Base-by-base conservation (phyloP, 1,140 invertebrate species). In the Ceratina australensis region DNA sequence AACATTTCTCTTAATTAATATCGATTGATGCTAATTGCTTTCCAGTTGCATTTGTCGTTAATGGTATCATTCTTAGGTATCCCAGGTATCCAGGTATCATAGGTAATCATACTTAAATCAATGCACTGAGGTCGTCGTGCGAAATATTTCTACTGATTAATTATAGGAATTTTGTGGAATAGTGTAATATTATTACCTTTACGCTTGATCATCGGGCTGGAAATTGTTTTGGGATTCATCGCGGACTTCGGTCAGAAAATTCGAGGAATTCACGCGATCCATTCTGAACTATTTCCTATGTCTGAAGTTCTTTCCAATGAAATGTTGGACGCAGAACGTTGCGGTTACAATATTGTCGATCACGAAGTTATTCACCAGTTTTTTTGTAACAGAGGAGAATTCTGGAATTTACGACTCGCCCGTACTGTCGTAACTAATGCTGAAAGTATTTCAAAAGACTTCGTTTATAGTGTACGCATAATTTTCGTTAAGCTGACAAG, bases 181-280 rank as follows among this genome's bases (percentile, higher is more conserved):
- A 15, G 13, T 18, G 33, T 42, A 42, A 42, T 42, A 8, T 42
- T 42, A 42, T 42, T 42, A 42, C 33, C 33, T 42, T 42, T 42
- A 42, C 33, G 10, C 33, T 42, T 10, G 33, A 42, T 42, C 33
- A 22, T 5, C 22, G 42, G 49, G 57, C 50, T 47, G 68, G 28
- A 56, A 71, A 60, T 71, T 71, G 68, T 22, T 71, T 72, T 57
- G 28, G 57, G 47, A 49, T 28, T 18, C 69, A 15, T 15, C 13
- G 42, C 33, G 33, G 33, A 26, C 49, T 47, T 26, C 7, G n/a
- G 13, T 13, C 5, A 20, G 24, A 20, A 16, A 33, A 72, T 49
- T 5, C 56, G 18, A 0, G 59, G 71, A 72, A 72, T 63, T 54
- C 24, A 2, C 16, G n/a, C 67, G n/a, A 57, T 57, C 28, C 16